These are phyloP conservation scores for Amphiprion ocellaris DNA, from an alignment of 2,113 vertebrate genomes.

Conservation along the genomic window DNA sequence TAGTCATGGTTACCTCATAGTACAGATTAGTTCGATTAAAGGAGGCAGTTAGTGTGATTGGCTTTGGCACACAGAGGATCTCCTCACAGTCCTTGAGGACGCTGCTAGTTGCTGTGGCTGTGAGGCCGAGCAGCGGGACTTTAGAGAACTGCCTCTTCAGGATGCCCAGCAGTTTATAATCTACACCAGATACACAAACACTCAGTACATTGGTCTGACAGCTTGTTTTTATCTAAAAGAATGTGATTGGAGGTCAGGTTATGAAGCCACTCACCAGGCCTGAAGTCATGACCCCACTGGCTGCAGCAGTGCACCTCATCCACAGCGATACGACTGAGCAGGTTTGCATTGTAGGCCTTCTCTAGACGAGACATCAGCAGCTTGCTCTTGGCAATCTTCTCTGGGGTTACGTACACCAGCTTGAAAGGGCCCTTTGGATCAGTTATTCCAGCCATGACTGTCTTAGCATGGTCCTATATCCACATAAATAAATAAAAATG, in stretches of 20 bases:
- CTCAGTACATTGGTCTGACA: background rate
- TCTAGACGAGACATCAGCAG: conserved; percentile 97
- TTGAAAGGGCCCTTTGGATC: conserved; percentile 87
- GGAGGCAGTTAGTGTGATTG: conserved; percentile 92
- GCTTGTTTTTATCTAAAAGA: too few species aligned
- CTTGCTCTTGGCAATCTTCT: conserved; percentile 98
- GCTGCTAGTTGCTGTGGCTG: conserved; percentile 93
- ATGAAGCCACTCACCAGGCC: conserved; percentile 86
- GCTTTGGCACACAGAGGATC: conserved; percentile 89
- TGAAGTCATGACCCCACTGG: conserved; percentile 99
- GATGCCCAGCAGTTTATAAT: conserved; percentile 96
- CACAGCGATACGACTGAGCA: conserved; percentile 90
- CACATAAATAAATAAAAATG: background rate
- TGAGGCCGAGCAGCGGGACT: conserved; percentile 91
- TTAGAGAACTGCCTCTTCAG: conserved; percentile 96
- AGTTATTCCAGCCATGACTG: conserved; percentile 89
- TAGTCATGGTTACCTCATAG: conserved; percentile 87
- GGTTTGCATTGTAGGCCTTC: conserved; percentile 90
- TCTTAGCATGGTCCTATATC: conserved; percentile 91
- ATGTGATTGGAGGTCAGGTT: background rate
- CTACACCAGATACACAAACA: conserved; percentile 69
- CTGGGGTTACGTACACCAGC: conserved; percentile 96
- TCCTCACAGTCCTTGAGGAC: conserved; percentile 94
- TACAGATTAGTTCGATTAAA: conserved; percentile 96
- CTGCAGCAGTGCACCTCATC: conserved; percentile 99